These are phyloP conservation scores for Danio rerio DNA, from an alignment of 2,113 vertebrate genomes.

Conservation along the genomic window GRCz12tu NC_133196.1:25425001-25425500, in stretches of 20 bases:
- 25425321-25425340: too few relatives aligned
- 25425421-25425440: too few relatives aligned
- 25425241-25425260: background rate
- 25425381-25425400: too few relatives aligned
- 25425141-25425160: slow-evolving; percentile 64
- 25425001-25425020: slow-evolving; percentile 60
- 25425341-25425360: too few relatives aligned
- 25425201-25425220: slow-evolving; percentile 53
- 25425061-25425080: slow-evolving; percentile 55
- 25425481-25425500: too few relatives aligned
- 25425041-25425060: background rate
- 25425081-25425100: slow-evolving; percentile 57
- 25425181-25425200: slow-evolving; percentile 63
- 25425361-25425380: too few relatives aligned
- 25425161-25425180: slow-evolving; percentile 67
- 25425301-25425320: background rate
- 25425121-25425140: slow-evolving; percentile 49
- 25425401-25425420: too few relatives aligned
- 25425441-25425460: too few relatives aligned
- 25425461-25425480: too few relatives aligned
- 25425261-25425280: background rate
- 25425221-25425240: slow-evolving; percentile 37
- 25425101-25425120: slow-evolving; percentile 53
- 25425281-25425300: background rate
- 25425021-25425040: slow-evolving; percentile 57